Conservation (phyloP, 2,113 vertebrate species). For the Ammospiza nelsoni region DNA sequence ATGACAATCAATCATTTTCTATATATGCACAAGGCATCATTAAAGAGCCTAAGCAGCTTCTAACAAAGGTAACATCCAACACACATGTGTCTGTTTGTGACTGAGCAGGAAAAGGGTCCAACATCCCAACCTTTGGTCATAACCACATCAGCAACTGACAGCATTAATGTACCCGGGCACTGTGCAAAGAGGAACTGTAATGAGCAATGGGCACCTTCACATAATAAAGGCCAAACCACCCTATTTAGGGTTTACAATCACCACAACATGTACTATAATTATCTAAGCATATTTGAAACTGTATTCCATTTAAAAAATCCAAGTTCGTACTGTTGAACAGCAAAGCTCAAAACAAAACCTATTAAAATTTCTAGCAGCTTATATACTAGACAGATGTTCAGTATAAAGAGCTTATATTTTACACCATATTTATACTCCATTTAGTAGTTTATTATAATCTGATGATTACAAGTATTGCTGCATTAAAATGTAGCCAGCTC, state of each 20-base stretch:
- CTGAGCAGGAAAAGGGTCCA: neutral
- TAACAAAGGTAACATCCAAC: neutral
- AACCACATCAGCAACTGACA: neutral
- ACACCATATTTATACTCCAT: neutral
- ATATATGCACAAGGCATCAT: constrained; percentile 5
- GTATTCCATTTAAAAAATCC: neutral
- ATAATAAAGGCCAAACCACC: neutral
- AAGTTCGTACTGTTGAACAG: neutral
- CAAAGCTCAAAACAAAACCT: neutral
- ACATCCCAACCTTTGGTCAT: neutral
- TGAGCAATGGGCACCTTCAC: neutral
- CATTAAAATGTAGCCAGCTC: neutral
- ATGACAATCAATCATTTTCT: constrained; percentile 32
- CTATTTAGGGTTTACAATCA: neutral
- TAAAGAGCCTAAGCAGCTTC: neutral
- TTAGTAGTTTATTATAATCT: neutral
- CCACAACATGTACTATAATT: neutral
- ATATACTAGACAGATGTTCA: neutral
- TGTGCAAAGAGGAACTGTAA: neutral
- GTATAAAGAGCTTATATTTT: neutral
- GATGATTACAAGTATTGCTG: neutral
- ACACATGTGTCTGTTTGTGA: neutral
- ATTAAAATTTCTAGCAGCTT: neutral
- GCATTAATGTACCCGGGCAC: neutral
- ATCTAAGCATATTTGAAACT: neutral